Evolutionary conservation across 2,888 invertebrate genomes (phyloP).

Genomic region (Odontothrips loti): DNA sequence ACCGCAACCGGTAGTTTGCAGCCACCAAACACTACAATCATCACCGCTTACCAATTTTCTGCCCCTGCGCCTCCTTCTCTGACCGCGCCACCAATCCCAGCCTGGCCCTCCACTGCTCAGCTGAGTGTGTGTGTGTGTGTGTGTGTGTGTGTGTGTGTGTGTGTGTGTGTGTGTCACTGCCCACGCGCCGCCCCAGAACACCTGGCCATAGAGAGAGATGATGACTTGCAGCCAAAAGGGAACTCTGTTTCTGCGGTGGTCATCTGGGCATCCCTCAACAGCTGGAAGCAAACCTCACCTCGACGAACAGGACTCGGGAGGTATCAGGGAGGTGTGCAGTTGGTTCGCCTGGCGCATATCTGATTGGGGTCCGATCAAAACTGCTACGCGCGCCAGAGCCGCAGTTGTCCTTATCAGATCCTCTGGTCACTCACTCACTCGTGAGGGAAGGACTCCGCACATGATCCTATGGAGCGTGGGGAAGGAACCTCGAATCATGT

Average conservation of each 20-base stretch:
- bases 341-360: background rate
- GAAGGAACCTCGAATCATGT: too few relatives aligned
- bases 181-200: background rate
- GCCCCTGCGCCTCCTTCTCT: background rate
- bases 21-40: slow-evolving; percentile 18
- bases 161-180: background rate
- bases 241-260: too few relatives aligned
- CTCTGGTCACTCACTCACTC: too few relatives aligned
- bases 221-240: background rate
- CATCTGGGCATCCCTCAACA: too few relatives aligned
- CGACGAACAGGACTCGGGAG: too few relatives aligned
- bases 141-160: too few relatives aligned
- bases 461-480: too few relatives aligned
- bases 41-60: slow-evolving; percentile 18
- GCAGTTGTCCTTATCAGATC: background rate
- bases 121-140: too few relatives aligned
- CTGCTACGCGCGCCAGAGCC: background rate
- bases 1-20: slow-evolving; percentile 22
- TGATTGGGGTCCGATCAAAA: background rate
- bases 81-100: background rate
- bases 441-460: too few relatives aligned
- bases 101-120: background rate
- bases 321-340: too few relatives aligned
- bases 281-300: too few relatives aligned
- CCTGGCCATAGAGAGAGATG: background rate